A percentile compares a stretch with the other conserved stretches of the same genome.
These are phyloP conservation scores for Ceratina calcarata DNA, from an alignment of 1,140 invertebrate genomes.

Conservation along the genomic window DNA sequence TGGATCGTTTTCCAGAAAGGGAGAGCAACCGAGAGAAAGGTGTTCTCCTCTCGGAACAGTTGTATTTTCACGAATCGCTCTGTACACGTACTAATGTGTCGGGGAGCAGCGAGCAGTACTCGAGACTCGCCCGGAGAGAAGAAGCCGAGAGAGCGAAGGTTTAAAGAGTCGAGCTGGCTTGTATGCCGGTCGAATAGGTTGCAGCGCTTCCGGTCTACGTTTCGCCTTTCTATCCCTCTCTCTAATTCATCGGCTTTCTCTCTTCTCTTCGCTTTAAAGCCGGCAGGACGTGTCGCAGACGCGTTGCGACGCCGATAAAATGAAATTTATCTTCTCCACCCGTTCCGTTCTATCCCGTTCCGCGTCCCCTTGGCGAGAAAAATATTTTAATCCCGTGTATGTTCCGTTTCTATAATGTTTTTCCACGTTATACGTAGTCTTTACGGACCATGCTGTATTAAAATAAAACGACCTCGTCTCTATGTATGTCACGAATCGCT, in stretches of 20 bases:
- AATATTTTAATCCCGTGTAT: conserved; percentile 6
- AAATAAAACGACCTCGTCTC: too few species aligned
- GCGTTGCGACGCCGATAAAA: conserved; percentile 10
- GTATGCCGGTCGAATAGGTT: conserved; percentile 35
- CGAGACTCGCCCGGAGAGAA: conserved; percentile 7
- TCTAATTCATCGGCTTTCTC: conserved; percentile 16
- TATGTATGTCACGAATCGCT: too few species aligned
- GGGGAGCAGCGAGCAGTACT: neutral
- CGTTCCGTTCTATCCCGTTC: too few species aligned
- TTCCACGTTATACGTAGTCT: too few species aligned
- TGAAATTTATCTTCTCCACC: conserved; percentile 10
- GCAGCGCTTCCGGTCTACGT: neutral
- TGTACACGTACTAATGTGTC: conserved; percentile 39
- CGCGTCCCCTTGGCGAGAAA: neutral
- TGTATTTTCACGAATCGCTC: conserved; percentile 24
- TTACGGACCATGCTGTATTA: too few species aligned
- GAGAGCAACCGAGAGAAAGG: neutral
- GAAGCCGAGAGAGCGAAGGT: conserved; percentile 35
- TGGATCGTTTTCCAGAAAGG: conserved; percentile 4
- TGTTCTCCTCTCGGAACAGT: neutral
- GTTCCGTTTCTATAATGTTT: too few species aligned
- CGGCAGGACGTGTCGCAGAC: conserved; percentile 23
- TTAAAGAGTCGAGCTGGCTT: conserved; percentile 36
- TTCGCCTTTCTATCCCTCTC: neutral
- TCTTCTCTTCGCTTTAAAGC: neutral